Conservation (phyloP, 53 echinoderm and acorn worm species). For the Henricia sp. region DNA sequence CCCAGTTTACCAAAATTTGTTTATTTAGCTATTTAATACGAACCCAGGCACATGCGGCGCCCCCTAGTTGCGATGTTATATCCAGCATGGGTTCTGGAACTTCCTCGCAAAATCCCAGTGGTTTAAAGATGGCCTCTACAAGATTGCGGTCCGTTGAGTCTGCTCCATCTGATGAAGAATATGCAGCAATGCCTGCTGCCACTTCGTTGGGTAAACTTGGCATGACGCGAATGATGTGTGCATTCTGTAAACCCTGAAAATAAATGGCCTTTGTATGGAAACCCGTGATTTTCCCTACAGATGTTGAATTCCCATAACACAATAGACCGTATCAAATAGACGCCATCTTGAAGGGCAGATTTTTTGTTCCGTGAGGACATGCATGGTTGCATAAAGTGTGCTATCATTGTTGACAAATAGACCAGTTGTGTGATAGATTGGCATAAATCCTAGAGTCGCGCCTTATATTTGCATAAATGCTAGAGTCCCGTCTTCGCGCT, state of each 20-base stretch:
- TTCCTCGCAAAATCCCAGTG: constrained; percentile 69
- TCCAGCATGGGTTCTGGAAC: constrained; percentile 73
- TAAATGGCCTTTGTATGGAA: background rate
- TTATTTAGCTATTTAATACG: constrained; percentile 32
- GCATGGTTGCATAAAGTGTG: too few species aligned
- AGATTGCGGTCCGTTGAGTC: constrained; percentile 48
- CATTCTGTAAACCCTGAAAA: constrained; percentile 61
- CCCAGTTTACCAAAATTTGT: too few species aligned
- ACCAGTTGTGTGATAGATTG: too few species aligned
- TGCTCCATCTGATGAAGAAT: constrained; percentile 56
- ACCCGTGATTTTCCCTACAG: background rate
- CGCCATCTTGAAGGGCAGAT: too few species aligned
- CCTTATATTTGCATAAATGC: too few species aligned
- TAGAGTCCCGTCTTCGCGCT: too few species aligned
- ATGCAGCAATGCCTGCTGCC: constrained; percentile 61
- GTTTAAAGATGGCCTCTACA: constrained; percentile 61
- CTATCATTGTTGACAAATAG: too few species aligned
- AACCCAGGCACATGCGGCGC: constrained; percentile 84
- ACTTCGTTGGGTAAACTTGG: constrained; percentile 84
- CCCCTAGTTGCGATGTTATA: constrained; percentile 61
- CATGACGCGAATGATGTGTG: constrained; percentile 69
- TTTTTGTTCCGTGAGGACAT: too few species aligned
- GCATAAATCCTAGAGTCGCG: too few species aligned
- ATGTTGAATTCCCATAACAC: too few species aligned
- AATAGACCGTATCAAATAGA: too few species aligned